Evolutionary conservation across 2,797 vertebrate species (phyloP).

Genomic region (Mus caroli): DNA sequence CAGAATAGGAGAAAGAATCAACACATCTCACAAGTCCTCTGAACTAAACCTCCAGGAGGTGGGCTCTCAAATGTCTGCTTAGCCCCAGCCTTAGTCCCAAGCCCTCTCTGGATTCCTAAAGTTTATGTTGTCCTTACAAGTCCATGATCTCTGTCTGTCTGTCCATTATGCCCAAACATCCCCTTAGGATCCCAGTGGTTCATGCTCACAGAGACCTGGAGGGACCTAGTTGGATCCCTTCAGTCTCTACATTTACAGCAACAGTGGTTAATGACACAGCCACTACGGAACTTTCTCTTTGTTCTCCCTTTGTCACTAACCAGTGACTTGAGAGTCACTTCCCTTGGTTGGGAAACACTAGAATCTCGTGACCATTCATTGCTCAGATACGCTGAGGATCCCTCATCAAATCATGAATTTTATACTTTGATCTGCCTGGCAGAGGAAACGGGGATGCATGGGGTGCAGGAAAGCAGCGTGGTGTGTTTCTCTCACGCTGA

Average conservation of each 20-base stretch:
- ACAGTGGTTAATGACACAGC: not conserved
- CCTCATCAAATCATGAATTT: not conserved
- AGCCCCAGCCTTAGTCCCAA: not conserved
- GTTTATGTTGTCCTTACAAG: not conserved
- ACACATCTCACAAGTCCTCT: not conserved
- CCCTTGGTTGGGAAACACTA: slow-evolving; percentile 5
- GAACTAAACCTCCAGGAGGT: not conserved
- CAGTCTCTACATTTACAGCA: not conserved
- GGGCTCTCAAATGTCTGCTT: not conserved
- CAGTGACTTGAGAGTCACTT: not conserved
- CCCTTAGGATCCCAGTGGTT: not conserved
- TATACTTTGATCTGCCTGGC: not conserved
- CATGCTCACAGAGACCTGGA: not conserved
- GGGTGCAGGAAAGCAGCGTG: not conserved
- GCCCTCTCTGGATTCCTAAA: not conserved
- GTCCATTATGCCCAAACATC: not conserved
- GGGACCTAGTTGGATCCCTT: not conserved
- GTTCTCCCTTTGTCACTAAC: slow-evolving; percentile 6
- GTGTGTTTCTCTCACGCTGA: not conserved
- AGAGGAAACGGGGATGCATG: not conserved
- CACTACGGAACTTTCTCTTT: not conserved
- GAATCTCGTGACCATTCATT: not conserved
- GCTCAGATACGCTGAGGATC: not conserved
- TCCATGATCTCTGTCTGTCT: not conserved
- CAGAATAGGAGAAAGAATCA: slow-evolving; percentile 1